A percentile compares a stretch with the other conserved stretches of the same genome.
Conservation (phyloP, 2,888 invertebrate genomes). For the Euzophera pinguis region DNA sequence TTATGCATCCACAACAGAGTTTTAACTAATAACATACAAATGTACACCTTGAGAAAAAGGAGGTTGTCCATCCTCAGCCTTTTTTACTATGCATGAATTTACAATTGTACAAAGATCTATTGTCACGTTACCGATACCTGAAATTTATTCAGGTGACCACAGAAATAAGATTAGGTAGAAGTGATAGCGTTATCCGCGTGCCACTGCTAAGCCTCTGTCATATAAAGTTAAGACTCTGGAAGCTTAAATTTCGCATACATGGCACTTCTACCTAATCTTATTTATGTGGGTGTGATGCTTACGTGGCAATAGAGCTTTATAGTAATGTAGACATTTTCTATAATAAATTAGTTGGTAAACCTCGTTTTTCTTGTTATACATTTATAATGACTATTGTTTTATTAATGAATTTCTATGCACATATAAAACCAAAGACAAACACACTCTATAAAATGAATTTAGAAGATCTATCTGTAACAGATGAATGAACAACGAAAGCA, state of each 20-base stretch:
- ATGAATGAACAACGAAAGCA: conserved; percentile 36
- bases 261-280: too few relatives aligned
- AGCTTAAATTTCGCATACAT: too few relatives aligned
- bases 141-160: neutral
- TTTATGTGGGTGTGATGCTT: too few relatives aligned
- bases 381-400: conserved; percentile 39
- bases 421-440: conserved; percentile 77
- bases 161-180: too few relatives aligned
- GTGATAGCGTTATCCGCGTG: too few relatives aligned
- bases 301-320: neutral
- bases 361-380: conserved; percentile 43
- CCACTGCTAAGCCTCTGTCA: too few relatives aligned
- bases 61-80: conserved; percentile 16
- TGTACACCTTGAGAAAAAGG: conserved; percentile 37
- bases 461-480: conserved; percentile 33
- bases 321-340: conserved; percentile 3
- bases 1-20: conserved; percentile 53
- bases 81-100: conserved; percentile 12
- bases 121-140: neutral
- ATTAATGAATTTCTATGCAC: conserved; percentile 74
- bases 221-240: too few relatives aligned
- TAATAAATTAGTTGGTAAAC: conserved; percentile 26
- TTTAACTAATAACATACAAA: conserved; percentile 46
- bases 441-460: conserved; percentile 64
- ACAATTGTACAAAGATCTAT: neutral